Conservation (phyloP, 2,113 vertebrate genomes). For the Trichechus manatus region DNA sequence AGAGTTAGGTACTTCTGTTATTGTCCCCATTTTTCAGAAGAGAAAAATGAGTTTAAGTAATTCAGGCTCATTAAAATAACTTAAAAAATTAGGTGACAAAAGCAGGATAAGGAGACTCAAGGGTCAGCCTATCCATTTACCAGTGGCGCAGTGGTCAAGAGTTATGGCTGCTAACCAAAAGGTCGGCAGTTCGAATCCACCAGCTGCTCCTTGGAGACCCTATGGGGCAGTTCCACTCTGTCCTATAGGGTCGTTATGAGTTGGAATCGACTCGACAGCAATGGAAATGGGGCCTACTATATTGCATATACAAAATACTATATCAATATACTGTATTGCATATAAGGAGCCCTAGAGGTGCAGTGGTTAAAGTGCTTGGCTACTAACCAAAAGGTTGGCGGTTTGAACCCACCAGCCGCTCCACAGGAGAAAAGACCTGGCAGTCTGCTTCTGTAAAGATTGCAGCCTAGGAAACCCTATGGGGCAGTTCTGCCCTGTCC, state of each 20-base stretch:
- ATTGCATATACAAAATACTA: no score
- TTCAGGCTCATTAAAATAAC: slow-evolving; percentile 20
- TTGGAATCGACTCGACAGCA: no score
- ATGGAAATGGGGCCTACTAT: no score
- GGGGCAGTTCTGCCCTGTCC: background rate
- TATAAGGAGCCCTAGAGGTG: background rate
- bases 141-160: background rate
- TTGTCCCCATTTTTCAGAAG: background rate
- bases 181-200: background rate
- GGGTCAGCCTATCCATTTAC: background rate
- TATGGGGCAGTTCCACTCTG: no score
- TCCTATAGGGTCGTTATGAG: no score
- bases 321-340: no score
- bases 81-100: slow-evolving; percentile 31
- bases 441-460: background rate
- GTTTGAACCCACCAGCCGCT: background rate
- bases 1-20: slow-evolving; percentile 6
- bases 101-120: background rate
- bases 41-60: slow-evolving; percentile 31
- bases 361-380: background rate
- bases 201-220: background rate
- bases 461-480: background rate
- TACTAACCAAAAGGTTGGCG: background rate
- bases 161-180: background rate
- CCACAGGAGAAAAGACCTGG: background rate